Evolutionary conservation across 2,113 vertebrate genomes (phyloP), one percentile per base, ranked within the genome.

Genomic region (Xiphophorus couchianus): DNA sequence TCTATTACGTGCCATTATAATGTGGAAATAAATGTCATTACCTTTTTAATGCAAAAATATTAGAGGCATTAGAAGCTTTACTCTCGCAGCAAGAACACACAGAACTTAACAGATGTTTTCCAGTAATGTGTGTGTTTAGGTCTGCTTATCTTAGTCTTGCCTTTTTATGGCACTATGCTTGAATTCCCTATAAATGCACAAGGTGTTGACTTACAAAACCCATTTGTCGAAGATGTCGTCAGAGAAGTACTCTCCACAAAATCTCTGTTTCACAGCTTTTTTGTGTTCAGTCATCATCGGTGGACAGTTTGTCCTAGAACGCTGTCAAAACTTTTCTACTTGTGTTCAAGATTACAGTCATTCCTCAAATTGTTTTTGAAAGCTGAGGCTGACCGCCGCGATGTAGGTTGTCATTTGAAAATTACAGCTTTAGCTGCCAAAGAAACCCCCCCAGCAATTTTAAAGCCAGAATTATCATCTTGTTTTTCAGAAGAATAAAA

Each of bases 161-260:
- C 37, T 33, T 39, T 51, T 51, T 69, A 9, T 42, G 4, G 1
- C 9, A 71, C n/a, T 15, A 19, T 51, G 67, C 82, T 72, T 75
- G 64, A 63, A 51, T 19, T 30, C 11, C 1, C 7, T n/a, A 9
- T 60, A 71, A 84, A 84, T 73, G 66, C 37, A 12, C 6, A 14
- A 25, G 13, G 31, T 62, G 77, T 70, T 70, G 42, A 64, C 17
- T 39, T 12, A 48, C 29, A 66, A 11, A 17, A 62, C n/a, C 66
- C 51, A 61, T 6, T 29, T 74, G 71, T 82, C 61, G n/a, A 37
- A 12, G 54, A 29, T 25, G 17, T 60, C 22, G 28, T 28, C 9
- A 17, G 12, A 28, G 28, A 71, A 60, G 66, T 14, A 22, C 11
- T 35, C 27, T 69, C 27, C 22, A 22, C 17, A 69, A 25, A 60